phyloP scores from a whole-genome alignment of 1,140 invertebrate genomes.

The Drosophila yakuba region DNA sequence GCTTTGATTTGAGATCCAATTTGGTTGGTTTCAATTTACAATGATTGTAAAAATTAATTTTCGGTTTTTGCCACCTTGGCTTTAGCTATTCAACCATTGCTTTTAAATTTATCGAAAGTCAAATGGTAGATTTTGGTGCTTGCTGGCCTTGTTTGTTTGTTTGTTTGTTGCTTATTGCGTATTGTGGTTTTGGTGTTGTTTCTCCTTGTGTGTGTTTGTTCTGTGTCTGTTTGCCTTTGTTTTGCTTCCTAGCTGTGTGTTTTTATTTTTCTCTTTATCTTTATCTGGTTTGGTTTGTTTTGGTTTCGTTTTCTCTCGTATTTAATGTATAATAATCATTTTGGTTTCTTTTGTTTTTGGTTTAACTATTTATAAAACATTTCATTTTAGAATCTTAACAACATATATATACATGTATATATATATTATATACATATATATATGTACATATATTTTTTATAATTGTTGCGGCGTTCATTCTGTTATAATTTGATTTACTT shows the following conservation, averaged over 20 bases:
- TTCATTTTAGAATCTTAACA: constrained; percentile 84
- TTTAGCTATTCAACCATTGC: constrained; percentile 2
- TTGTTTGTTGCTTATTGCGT: constrained; percentile 40
- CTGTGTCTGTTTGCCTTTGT: constrained; percentile 39
- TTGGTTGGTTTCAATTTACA: constrained; percentile 49
- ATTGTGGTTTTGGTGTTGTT: constrained; percentile 48
- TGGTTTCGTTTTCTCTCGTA: constrained; percentile 54
- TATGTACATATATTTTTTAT: constrained; percentile 46
- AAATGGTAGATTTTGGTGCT: constrained; percentile 53
- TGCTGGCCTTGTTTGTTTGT: constrained; percentile 47
- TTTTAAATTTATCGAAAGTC: constrained; percentile 57
- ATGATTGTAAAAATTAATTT: constrained; percentile 57
- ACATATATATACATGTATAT: constrained; percentile 62
- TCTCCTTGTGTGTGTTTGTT: constrained; percentile 38
- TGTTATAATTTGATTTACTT: constrained; percentile 56
- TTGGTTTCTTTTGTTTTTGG: constrained; percentile 40
- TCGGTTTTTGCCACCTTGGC: neutral
- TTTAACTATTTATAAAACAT: constrained; percentile 85
- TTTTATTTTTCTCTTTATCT: constrained; percentile 17
- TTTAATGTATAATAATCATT: constrained; percentile 79
- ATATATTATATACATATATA: constrained; percentile 48
- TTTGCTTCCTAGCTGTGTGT: constrained; percentile 27
- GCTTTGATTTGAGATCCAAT: constrained; percentile 55
- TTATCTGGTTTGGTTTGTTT: constrained; percentile 16
- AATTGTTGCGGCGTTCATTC: constrained; percentile 65